A percentile compares a stretch with the other conserved stretches of the same genome.
Conservation (phyloP, 2,113 vertebrate genomes). For the Toxotes chatareus region DNA sequence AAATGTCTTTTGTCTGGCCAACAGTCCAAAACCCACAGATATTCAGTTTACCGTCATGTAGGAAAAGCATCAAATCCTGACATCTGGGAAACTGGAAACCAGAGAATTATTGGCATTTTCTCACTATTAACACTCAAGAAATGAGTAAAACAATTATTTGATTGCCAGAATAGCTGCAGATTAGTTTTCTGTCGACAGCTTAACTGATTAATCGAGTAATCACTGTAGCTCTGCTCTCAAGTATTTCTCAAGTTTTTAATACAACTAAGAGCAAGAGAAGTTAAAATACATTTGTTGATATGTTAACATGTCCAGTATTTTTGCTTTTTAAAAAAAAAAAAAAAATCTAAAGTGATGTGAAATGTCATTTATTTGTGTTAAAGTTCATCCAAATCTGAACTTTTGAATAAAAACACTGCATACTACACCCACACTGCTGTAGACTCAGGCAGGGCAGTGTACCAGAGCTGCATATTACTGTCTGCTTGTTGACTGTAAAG, state of each 20-base stretch:
- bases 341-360: neutral
- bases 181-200: neutral
- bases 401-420: neutral
- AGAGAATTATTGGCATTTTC: neutral
- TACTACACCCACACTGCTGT: neutral
- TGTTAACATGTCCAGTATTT: neutral
- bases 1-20: neutral
- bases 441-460: neutral
- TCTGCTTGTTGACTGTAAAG: neutral
- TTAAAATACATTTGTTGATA: neutral
- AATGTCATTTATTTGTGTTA: neutral
- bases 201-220: neutral
- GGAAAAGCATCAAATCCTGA: neutral
- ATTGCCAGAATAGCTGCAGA: neutral
- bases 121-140: neutral
- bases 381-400: neutral
- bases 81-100: neutral
- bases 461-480: neutral
- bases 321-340: too few species aligned
- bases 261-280: neutral
- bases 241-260: neutral
- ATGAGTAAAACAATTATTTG: neutral
- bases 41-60: neutral
- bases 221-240: neutral
- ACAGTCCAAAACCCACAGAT: neutral